Percentiles rank a stretch among this genome's conserved stretches.
These are phyloP conservation scores for Pygathrix nemaeus DNA, from an alignment of 2,113 vertebrate species.

Conservation along the genomic window DNA sequence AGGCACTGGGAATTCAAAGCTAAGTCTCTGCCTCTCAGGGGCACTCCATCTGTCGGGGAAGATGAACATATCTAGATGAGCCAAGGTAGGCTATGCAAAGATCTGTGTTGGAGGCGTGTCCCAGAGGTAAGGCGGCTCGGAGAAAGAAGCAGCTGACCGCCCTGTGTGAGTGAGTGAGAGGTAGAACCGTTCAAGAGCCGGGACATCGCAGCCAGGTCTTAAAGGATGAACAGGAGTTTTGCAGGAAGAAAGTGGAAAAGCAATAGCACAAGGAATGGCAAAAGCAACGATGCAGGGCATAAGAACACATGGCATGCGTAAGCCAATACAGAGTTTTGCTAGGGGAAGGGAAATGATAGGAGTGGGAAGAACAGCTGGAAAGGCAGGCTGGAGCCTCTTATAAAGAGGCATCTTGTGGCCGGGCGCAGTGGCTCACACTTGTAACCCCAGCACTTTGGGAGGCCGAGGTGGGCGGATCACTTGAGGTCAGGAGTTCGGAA, in stretches of 20 bases:
- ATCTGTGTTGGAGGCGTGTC: neutral
- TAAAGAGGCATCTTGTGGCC: neutral
- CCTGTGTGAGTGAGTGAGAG: neutral
- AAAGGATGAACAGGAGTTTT: neutral
- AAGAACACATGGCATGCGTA: fast-evolving
- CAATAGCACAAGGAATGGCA: neutral
- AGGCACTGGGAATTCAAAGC: neutral
- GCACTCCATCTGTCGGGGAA: neutral
- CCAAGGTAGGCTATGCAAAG: neutral
- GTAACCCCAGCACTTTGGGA: no score
- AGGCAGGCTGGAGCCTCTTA: neutral
- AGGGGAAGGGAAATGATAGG: neutral
- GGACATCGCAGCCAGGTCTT: neutral
- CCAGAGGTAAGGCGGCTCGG: neutral
- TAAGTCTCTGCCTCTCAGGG: neutral
- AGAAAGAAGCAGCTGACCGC: neutral
- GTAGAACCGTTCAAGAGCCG: neutral
- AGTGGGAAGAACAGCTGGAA: neutral
- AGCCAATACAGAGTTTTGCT: fast-evolving
- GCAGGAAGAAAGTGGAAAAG: neutral
- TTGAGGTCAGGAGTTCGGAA: no score
- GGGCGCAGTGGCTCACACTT: no score
- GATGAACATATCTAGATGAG: neutral
- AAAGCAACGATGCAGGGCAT: neutral
- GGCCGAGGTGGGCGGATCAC: no score